phyloP scores from a whole-genome alignment of 2,888 invertebrate species.

The Orthonychiurus folsomi region DNA sequence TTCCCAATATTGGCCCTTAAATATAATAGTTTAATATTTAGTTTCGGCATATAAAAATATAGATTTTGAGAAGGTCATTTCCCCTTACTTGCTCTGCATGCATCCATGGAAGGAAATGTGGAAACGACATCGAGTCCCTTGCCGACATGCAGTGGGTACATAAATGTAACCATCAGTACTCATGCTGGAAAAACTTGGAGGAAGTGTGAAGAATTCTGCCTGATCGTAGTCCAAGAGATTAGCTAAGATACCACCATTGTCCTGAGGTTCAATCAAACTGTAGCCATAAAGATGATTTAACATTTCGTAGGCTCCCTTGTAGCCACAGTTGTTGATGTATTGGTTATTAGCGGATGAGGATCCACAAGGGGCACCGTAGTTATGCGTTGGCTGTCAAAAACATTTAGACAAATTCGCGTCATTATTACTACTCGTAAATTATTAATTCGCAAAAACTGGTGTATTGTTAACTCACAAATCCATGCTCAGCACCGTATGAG shows the following conservation, averaged over 20 bases:
- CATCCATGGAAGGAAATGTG: constrained; percentile 39
- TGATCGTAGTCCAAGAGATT: constrained; percentile 36
- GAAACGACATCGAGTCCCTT: constrained; percentile 26
- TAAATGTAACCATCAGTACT: constrained; percentile 33
- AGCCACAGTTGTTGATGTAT: constrained; percentile 42
- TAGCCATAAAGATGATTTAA: constrained; percentile 41
- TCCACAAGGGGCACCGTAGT: constrained; percentile 40
- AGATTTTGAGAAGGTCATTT: constrained; percentile 19
- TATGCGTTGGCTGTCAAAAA: constrained; percentile 39
- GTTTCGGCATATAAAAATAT: constrained; percentile 34
- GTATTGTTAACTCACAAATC: constrained; percentile 24
- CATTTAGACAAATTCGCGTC: not conserved
- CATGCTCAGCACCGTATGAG: constrained; percentile 25
- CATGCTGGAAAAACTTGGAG: constrained; percentile 32
- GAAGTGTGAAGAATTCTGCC: constrained; percentile 25
- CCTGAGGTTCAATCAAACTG: constrained; percentile 28
- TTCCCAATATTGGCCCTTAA: constrained; percentile 24
- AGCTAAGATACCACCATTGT: constrained; percentile 22
- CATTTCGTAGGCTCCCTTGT: constrained; percentile 41
- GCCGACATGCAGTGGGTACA: constrained; percentile 33
- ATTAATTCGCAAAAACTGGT: not conserved
- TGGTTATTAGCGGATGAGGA: constrained; percentile 21
- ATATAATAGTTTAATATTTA: constrained; percentile 34
- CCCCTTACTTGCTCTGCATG: constrained; percentile 30
- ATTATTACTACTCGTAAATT: not conserved